Conservation (phyloP, 2,113 vertebrate species). For the Daboia siamensis region DNA sequence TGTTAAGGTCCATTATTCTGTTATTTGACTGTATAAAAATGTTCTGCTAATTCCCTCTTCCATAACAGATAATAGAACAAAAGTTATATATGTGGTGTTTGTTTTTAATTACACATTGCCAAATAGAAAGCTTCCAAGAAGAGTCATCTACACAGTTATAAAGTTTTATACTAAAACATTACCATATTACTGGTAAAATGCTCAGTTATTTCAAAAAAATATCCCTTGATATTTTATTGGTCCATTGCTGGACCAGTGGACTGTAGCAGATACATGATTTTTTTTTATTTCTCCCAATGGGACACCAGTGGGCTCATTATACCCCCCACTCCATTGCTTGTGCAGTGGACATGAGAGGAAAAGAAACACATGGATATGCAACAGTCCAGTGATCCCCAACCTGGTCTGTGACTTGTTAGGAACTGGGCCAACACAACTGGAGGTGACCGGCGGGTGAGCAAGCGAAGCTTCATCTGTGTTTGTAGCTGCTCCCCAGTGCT, state of each 20-base stretch:
- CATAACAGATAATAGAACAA: neutral
- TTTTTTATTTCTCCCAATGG: neutral
- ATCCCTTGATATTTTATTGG: neutral
- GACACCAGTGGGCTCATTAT: neutral
- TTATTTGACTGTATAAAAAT: neutral
- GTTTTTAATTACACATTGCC: neutral
- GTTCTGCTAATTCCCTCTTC: neutral
- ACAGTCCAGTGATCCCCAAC: neutral
- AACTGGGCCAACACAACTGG: neutral
- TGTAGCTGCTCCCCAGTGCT: neutral
- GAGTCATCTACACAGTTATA: neutral
- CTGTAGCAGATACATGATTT: neutral
- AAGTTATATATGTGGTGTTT: neutral
- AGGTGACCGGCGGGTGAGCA: neutral
- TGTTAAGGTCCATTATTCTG: neutral
- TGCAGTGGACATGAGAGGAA: neutral
- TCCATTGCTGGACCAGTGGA: neutral
- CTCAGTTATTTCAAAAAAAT: neutral
- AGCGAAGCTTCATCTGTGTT: neutral
- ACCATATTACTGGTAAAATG: neutral
- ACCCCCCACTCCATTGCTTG: neutral
- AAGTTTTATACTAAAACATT: neutral
- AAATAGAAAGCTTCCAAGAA: neutral
- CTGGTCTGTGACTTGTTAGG: neutral
- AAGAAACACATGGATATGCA: neutral